phyloP scores from a whole-genome alignment of 2,888 invertebrate species.

The Aphidoletes aphidimyza region DNA sequence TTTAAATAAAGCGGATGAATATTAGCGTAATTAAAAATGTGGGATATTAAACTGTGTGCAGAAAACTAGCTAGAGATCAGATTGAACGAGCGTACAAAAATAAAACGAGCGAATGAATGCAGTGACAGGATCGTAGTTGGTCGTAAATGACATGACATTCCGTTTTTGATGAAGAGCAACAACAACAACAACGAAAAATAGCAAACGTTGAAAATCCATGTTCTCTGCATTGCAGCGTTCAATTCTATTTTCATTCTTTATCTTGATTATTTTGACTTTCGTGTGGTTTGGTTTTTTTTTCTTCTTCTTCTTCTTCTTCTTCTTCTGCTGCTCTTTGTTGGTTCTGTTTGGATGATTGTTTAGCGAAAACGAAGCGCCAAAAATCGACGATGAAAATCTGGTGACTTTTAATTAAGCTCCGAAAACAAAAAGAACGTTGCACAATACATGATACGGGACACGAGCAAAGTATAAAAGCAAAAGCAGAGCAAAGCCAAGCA shows the following conservation, averaged over 20 bases:
- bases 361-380: background rate
- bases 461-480: no score
- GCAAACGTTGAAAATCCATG: background rate
- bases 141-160: slow-evolving; percentile 41
- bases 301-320: no score
- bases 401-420: slow-evolving; percentile 33
- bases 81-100: background rate
- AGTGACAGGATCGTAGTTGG: slow-evolving; percentile 39
- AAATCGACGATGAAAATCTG: background rate
- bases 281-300: no score
- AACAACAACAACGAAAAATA: no score
- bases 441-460: background rate
- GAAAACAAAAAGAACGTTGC: background rate
- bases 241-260: slow-evolving; percentile 49
- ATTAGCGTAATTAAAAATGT: slow-evolving; percentile 33
- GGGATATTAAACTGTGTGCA: background rate
- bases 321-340: background rate
- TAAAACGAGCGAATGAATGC: background rate
- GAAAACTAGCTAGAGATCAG: background rate
- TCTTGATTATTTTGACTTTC: slow-evolving; percentile 35
- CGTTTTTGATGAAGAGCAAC: background rate
- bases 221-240: background rate
- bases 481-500: no score
- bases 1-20: slow-evolving; percentile 47
- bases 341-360: background rate